phyloP scores from a whole-genome alignment of 2,888 invertebrate species.

The Phalangium opilio region DNA sequence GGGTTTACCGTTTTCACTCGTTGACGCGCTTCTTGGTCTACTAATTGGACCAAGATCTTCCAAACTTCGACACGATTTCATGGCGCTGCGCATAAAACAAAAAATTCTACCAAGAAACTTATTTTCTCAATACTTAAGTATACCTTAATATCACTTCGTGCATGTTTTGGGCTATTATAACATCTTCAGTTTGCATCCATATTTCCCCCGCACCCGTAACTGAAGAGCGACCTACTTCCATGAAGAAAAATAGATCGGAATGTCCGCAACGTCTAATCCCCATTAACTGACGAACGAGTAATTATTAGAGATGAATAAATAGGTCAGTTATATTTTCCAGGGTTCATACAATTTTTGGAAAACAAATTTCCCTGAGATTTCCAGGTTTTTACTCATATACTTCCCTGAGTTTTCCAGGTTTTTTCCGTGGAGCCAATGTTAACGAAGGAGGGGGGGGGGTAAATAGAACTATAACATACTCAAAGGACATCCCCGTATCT shows the following conservation, averaged over 20 bases:
- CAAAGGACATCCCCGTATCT: too few species aligned
- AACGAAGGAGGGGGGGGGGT: too few species aligned
- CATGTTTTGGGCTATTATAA: conserved; percentile 69
- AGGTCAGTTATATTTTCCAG: background rate
- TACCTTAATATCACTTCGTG: conserved; percentile 19
- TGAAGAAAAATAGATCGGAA: conserved; percentile 76
- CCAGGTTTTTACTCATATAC: too few species aligned
- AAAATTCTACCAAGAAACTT: background rate
- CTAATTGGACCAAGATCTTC: conserved; percentile 48
- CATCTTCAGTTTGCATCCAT: conserved; percentile 87
- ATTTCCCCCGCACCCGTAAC: conserved; percentile 81
- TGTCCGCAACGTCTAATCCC: conserved; percentile 59
- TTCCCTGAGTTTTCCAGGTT: too few species aligned
- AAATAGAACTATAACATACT: too few species aligned
- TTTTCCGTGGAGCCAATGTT: too few species aligned
- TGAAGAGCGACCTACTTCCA: conserved; percentile 80
- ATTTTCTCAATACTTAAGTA: too few species aligned
- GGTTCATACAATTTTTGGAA: background rate
- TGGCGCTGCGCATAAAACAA: conserved; percentile 40
- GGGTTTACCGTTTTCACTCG: conserved; percentile 53
- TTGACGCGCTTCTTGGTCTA: conserved; percentile 50
- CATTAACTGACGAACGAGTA: conserved; percentile 14
- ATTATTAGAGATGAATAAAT: background rate
- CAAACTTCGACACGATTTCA: conserved; percentile 35
- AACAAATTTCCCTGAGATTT: too few species aligned